Percentiles rank a stretch among this genome's conserved stretches.
Evolutionary conservation across 2,888 invertebrate genomes (phyloP).

Genomic region (Ethmia dodecea): DNA sequence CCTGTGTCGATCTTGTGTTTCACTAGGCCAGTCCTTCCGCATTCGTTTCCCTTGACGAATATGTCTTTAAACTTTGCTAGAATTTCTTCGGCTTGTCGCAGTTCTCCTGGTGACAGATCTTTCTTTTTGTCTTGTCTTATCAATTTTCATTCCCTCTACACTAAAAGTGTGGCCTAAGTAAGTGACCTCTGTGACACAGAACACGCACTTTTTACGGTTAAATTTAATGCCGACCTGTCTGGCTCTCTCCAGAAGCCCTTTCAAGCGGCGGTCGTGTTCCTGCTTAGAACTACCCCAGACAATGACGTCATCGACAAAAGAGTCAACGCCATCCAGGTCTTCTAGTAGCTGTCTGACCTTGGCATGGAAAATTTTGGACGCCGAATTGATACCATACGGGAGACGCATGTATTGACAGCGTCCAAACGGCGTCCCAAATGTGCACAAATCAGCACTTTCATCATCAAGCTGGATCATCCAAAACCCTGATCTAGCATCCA

Average conservation of each 20-base stretch:
- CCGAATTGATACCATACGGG: slow-evolving; percentile 17
- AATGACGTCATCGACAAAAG: slow-evolving; percentile 12
- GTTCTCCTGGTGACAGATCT: too few species aligned
- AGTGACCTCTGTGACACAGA: slow-evolving; percentile 10
- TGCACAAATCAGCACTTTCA: slow-evolving; percentile 21
- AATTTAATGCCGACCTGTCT: slow-evolving; percentile 15
- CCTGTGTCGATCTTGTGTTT: too few species aligned
- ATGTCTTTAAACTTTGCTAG: too few species aligned
- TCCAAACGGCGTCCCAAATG: slow-evolving; percentile 19
- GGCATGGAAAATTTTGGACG: slow-evolving; percentile 5
- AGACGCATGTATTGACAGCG: slow-evolving; percentile 19
- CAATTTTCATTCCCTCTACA: slow-evolving; percentile 7
- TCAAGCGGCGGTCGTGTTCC: slow-evolving; percentile 16
- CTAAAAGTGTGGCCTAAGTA: slow-evolving; percentile 8
- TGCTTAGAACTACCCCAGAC: slow-evolving; percentile 5
- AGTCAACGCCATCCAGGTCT: slow-evolving; percentile 8
- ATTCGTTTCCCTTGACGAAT: too few species aligned
- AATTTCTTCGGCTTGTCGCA: too few species aligned
- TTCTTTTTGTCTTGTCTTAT: slow-evolving; percentile 8
- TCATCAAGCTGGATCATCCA: slow-evolving; percentile 20
- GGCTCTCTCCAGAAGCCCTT: slow-evolving; percentile 8
- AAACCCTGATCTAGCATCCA: slow-evolving; percentile 21
- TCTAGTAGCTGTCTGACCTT: too few species aligned
- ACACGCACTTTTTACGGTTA: slow-evolving; percentile 14
- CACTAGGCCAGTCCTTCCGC: too few species aligned